Evolutionary conservation across 2,888 invertebrate genomes (phyloP).

Genomic region (Colletes collaris): DNA sequence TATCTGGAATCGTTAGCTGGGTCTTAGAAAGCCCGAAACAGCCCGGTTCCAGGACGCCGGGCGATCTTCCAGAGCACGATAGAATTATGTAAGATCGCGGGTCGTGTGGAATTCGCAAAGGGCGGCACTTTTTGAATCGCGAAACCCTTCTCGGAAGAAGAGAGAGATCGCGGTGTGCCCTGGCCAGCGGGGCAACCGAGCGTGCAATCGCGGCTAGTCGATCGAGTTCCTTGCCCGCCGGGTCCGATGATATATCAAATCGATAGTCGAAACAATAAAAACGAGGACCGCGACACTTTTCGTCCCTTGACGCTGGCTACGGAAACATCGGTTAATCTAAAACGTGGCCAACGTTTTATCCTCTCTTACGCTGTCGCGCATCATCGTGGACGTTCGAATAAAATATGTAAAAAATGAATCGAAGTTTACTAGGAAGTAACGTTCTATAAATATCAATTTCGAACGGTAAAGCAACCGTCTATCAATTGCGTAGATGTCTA

Average conservation of each 20-base stretch:
- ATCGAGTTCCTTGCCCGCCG: slow-evolving; percentile 43
- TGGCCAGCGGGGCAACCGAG: slow-evolving; percentile 32
- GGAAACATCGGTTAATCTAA: background rate
- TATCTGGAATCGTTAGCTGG: slow-evolving; percentile 66
- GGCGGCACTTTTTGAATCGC: slow-evolving; percentile 65
- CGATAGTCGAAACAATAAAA: slow-evolving; percentile 25
- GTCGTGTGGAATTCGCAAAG: slow-evolving; percentile 60
- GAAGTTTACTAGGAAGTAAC: no score
- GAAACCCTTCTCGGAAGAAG: slow-evolving; percentile 65
- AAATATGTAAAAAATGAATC: no score
- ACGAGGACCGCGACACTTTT: slow-evolving; percentile 1
- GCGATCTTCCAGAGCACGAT: slow-evolving; percentile 61
- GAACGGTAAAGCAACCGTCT: no score
- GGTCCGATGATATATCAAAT: slow-evolving; percentile 49
- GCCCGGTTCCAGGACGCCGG: slow-evolving; percentile 59
- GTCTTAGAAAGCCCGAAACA: slow-evolving; percentile 62
- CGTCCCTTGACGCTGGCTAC: background rate
- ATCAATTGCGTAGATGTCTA: no score
- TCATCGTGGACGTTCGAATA: no score
- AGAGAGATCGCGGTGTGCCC: slow-evolving; percentile 43
- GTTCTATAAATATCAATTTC: no score
- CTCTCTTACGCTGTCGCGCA: no score
- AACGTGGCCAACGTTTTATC: no score
- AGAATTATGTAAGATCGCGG: slow-evolving; percentile 67
- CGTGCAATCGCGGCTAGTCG: slow-evolving; percentile 57